Percentiles rank a stretch among this genome's conserved stretches.
These are phyloP conservation scores for Zenarchopterus dispar DNA, from an alignment of 2,797 vertebrate genomes.

Conservation along the genomic window DNA sequence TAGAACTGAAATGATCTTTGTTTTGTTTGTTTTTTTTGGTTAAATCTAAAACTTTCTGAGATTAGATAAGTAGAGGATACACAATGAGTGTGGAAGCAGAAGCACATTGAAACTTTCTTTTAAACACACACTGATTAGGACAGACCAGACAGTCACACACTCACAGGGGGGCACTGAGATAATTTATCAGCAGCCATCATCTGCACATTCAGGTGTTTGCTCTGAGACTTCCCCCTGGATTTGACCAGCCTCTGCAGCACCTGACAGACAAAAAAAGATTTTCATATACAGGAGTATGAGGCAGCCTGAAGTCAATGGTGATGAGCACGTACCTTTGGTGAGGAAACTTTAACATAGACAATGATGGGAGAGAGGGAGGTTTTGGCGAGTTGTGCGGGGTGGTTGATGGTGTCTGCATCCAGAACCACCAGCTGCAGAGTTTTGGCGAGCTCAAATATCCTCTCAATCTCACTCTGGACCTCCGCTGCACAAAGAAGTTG, in stretches of 20 bases:
- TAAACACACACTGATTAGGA: not conserved
- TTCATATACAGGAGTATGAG: not conserved
- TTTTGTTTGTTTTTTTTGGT: no score
- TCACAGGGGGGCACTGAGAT: constrained; percentile 94
- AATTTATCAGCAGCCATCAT: constrained; percentile 97
- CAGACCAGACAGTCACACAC: constrained; percentile 41
- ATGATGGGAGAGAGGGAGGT: constrained; percentile 95
- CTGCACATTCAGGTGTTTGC: constrained; percentile 97
- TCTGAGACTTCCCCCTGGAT: constrained; percentile 96
- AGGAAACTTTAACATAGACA: constrained; percentile 95
- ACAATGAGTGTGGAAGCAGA: not conserved
- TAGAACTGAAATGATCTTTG: no score
- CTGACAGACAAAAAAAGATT: constrained; percentile 64
- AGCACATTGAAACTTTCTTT: not conserved
- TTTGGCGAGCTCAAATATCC: constrained; percentile 97
- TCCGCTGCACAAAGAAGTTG: constrained; percentile 82
- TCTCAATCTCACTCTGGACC: constrained; percentile 96
- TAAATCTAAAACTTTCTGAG: no score
- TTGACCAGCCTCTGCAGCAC: constrained; percentile 95
- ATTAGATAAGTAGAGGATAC: not conserved
- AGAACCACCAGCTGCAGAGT: constrained; percentile 93
- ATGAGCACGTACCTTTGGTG: constrained; percentile 87
- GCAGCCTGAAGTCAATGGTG: not conserved
- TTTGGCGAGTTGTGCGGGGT: constrained; percentile 94
- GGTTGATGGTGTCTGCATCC: constrained; percentile 97